These are phyloP conservation scores for Chelonia mydas DNA, from an alignment of 2,797 vertebrate species.

Conservation along the genomic window DNA sequence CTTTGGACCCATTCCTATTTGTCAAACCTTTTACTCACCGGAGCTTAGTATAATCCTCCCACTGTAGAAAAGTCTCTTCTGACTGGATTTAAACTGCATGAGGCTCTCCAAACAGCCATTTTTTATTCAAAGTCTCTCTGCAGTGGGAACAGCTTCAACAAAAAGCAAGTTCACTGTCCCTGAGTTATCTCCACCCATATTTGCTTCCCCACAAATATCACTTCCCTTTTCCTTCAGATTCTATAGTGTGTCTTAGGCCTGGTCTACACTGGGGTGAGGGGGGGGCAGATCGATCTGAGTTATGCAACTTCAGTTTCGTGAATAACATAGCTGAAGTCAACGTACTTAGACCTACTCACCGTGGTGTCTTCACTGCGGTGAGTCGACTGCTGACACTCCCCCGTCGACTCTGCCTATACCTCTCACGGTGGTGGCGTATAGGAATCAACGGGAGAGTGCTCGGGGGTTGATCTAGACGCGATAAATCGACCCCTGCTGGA, in stretches of 20 bases:
- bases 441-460: too few relatives aligned
- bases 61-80: background rate
- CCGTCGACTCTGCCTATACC: too few relatives aligned
- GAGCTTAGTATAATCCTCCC: background rate
- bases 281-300: too few relatives aligned
- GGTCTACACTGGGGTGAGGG: too few relatives aligned
- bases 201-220: background rate
- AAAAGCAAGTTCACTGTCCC: background rate
- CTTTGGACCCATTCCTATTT: constrained; percentile 15
- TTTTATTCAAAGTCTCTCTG: background rate
- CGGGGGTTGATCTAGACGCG: too few relatives aligned
- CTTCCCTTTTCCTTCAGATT: background rate
- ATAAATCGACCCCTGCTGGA: too few relatives aligned
- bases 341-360: too few relatives aligned
- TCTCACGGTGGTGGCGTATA: too few relatives aligned
- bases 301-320: too few relatives aligned
- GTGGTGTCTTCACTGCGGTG: too few relatives aligned
- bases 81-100: background rate
- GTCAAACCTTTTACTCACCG: background rate
- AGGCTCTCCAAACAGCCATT: background rate
- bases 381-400: too few relatives aligned
- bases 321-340: too few relatives aligned
- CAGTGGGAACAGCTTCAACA: background rate
- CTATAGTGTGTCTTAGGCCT: background rate
- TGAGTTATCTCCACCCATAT: background rate